Conservation (phyloP, 2,113 vertebrate species). For the Ochotona curzoniae region DNA sequence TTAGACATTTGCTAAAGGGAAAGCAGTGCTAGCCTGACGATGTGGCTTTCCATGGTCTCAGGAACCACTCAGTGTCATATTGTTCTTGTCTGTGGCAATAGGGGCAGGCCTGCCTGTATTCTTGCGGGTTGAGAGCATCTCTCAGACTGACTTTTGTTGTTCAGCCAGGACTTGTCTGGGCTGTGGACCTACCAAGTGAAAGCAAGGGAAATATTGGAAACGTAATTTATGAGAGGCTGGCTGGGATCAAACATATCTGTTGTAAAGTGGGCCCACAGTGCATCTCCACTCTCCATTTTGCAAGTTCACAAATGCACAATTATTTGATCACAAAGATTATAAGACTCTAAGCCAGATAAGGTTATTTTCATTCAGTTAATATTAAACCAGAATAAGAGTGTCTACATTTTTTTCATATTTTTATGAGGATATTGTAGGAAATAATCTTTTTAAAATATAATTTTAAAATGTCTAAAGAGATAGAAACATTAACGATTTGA, state of each 20-base stretch:
- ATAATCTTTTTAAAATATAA: not conserved
- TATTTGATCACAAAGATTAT: not conserved
- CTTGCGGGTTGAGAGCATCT: not conserved
- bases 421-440: not conserved
- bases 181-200: not conserved
- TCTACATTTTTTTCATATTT: slow-evolving; percentile 37
- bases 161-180: not conserved
- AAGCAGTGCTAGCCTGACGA: not conserved
- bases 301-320: not conserved
- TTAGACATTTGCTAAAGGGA: not conserved
- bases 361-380: slow-evolving; percentile 33
- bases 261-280: not conserved
- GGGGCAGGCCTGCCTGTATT: not conserved
- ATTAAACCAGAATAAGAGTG: slow-evolving; percentile 46
- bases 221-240: not conserved
- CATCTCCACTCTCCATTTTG: not conserved
- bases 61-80: not conserved
- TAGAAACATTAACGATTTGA: too few relatives aligned
- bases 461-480: too few relatives aligned
- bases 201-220: not conserved
- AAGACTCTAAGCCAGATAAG: not conserved
- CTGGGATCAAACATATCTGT: not conserved
- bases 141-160: not conserved
- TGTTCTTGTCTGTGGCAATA: not conserved
- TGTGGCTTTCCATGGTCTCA: too few relatives aligned